phyloP scores from a whole-genome alignment of 92 coral and sea anemone genomes.

The Metridium senile region DNA sequence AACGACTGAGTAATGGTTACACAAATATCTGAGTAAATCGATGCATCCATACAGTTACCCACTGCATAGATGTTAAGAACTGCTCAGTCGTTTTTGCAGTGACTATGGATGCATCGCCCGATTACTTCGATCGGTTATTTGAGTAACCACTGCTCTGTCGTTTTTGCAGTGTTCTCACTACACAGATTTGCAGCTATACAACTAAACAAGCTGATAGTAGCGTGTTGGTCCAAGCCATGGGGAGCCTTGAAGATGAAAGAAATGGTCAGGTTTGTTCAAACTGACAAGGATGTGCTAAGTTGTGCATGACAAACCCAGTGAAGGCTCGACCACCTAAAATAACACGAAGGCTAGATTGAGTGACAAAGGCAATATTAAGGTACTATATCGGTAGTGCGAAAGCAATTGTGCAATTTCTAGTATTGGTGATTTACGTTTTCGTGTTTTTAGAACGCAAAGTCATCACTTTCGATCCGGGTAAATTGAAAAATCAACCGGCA shows the following conservation, averaged over 20 bases:
- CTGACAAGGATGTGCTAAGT: conserved; percentile 2
- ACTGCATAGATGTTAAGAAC: background rate
- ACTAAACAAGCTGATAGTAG: background rate
- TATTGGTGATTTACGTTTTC: background rate
- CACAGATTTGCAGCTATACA: background rate
- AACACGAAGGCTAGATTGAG: background rate
- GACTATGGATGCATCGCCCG: too few species aligned
- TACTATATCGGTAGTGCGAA: background rate
- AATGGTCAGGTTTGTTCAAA: conserved; percentile 4
- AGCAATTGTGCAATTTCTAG: background rate
- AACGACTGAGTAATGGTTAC: too few species aligned
- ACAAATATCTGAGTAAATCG: too few species aligned
- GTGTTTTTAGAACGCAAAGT: background rate
- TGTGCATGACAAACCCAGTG: background rate
- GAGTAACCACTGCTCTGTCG: background rate
- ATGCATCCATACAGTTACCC: background rate
- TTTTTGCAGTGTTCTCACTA: background rate
- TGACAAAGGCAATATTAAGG: background rate
- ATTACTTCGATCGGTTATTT: background rate
- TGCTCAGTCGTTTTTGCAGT: background rate
- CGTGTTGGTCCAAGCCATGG: background rate
- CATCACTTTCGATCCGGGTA: background rate
- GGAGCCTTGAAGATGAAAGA: conserved; percentile 14
- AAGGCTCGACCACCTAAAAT: background rate
- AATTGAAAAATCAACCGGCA: background rate